Percentiles rank a stretch among this genome's conserved stretches.
phyloP scores from a whole-genome alignment of 2,113 vertebrate genomes.

The Aegotheles bennettii region DNA sequence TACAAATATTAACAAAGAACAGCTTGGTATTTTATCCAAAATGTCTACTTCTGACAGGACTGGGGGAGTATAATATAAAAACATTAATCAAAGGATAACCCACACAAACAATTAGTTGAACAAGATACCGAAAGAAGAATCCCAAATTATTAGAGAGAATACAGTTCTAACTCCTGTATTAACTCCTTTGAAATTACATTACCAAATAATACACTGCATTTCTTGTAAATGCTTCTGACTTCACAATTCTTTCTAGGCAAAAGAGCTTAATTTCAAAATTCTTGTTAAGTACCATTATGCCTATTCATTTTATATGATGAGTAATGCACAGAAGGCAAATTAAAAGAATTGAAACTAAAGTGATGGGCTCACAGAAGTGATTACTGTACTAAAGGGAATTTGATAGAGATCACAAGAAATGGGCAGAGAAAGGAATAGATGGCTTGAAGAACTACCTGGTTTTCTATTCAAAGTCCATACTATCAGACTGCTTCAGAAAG shows the following conservation, averaged over 20 bases:
- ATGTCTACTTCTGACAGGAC: too few species aligned
- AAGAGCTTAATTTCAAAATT: background rate
- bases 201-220: background rate
- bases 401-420: background rate
- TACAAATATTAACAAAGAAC: background rate
- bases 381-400: background rate
- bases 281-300: background rate
- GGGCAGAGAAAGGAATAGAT: background rate
- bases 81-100: background rate
- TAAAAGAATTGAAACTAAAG: background rate
- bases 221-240: background rate
- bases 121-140: background rate
- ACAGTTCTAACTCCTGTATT: too few species aligned
- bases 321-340: background rate
- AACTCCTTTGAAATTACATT: background rate
- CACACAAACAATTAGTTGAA: background rate
- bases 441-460: background rate
- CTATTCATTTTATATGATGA: background rate
- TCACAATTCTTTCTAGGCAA: background rate
- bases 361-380: background rate
- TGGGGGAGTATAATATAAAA: background rate
- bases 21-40: background rate
- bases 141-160: background rate
- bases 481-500: background rate
- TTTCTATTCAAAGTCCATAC: background rate